Conservation (phyloP, 1,140 invertebrate genomes). For the Apis florea region DNA sequence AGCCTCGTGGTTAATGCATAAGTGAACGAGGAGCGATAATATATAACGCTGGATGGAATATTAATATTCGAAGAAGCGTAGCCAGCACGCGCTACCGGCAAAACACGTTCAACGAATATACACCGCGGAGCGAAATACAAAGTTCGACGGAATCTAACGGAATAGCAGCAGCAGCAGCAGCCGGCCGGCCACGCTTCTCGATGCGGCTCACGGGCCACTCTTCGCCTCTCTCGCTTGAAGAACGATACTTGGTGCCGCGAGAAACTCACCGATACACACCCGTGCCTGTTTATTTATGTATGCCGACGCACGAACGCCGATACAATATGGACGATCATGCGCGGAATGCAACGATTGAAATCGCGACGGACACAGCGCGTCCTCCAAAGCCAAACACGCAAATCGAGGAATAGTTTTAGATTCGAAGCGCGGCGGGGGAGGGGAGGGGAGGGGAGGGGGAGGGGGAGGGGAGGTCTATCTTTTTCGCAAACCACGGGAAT, state of each 20-base stretch:
- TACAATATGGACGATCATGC: slow-evolving; percentile 39
- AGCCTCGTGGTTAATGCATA: slow-evolving; percentile 1
- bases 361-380: too few species aligned
- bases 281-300: slow-evolving; percentile 52
- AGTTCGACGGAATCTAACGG: slow-evolving; percentile 32
- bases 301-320: slow-evolving; percentile 21
- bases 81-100: not conserved
- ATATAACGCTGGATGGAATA: not conserved
- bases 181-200: not conserved
- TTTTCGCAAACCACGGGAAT: not conserved
- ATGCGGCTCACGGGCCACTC: slow-evolving; percentile 34
- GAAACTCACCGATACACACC: slow-evolving; percentile 26
- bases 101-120: not conserved
- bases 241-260: slow-evolving; percentile 15
- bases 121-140: not conserved
- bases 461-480: not conserved
- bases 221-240: slow-evolving; percentile 1
- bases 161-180: too few species aligned
- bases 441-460: too few species aligned
- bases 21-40: not conserved
- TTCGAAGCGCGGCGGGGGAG: too few species aligned
- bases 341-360: slow-evolving; percentile 24
- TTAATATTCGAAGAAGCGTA: not conserved
- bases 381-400: too few species aligned
- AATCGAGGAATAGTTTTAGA: too few species aligned